These are phyloP conservation scores for Campylomormyrus numenius DNA, from an alignment of 2,113 vertebrate species.

Conservation along the genomic window DNA sequence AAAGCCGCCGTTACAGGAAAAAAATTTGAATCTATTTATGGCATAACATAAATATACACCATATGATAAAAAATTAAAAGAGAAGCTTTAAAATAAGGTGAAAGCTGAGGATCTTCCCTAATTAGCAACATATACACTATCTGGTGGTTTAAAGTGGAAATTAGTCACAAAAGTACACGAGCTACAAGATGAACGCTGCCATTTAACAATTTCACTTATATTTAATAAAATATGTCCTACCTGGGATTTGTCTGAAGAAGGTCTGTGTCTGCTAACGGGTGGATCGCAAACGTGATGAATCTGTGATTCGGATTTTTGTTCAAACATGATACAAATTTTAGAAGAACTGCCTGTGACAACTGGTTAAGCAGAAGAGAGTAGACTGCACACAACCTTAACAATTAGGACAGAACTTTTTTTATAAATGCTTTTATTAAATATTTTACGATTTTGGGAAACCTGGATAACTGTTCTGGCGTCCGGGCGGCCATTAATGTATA, in stretches of 20 bases:
- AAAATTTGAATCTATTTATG: not conserved
- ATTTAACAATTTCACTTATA: not conserved
- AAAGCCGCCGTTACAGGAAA: not conserved
- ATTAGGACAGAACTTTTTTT: not conserved
- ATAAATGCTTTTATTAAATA: not conserved
- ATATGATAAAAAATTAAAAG: not conserved
- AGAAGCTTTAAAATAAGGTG: not conserved
- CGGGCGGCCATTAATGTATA: slow-evolving; percentile 34
- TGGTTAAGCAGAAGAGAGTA: not conserved
- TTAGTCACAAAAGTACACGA: not conserved
- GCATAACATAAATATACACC: not conserved
- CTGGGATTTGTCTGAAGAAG: slow-evolving; percentile 58
- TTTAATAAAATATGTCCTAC: slow-evolving; percentile 33
- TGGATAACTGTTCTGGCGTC: not conserved
- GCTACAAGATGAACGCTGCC: not conserved
- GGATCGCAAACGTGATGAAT: slow-evolving; percentile 33
- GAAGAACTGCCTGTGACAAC: not conserved
- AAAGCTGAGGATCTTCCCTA: not conserved
- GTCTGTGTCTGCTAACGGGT: slow-evolving; percentile 47
- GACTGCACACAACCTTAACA: not conserved
- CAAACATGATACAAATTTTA: slow-evolving; percentile 18
- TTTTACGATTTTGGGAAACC: not conserved
- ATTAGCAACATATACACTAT: not conserved
- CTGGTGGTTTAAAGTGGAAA: not conserved
- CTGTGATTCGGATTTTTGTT: slow-evolving; percentile 27